Percentiles rank a stretch among this genome's conserved stretches.
Evolutionary conservation across 2,113 vertebrate genomes (phyloP).

Genomic region (Hystrix cristata): DNA sequence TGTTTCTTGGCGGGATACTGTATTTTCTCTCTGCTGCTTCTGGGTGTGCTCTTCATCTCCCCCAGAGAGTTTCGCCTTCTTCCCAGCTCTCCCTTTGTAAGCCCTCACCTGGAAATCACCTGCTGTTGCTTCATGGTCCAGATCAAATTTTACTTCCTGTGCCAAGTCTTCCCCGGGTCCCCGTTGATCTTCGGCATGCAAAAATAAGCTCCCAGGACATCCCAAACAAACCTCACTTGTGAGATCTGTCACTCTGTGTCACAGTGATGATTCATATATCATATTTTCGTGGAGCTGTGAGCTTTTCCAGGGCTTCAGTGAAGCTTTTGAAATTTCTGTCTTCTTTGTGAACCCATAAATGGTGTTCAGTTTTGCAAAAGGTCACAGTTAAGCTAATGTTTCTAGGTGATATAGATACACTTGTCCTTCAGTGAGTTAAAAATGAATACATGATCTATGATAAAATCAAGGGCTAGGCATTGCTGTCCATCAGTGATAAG

Average conservation of each 20-base stretch:
- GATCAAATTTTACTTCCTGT: constrained; percentile 10
- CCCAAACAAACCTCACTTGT: background rate
- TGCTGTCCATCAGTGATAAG: background rate
- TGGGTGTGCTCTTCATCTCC: background rate
- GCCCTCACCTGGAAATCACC: constrained; percentile 9
- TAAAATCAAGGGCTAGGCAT: background rate
- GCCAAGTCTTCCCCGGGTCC: background rate
- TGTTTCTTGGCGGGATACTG: background rate
- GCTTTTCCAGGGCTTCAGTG: background rate
- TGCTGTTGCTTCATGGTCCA: background rate
- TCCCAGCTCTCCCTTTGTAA: background rate
- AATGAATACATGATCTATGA: background rate
- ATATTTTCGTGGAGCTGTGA: background rate
- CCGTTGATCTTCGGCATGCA: background rate
- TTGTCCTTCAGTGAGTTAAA: constrained; percentile 26
- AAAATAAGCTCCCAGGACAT: background rate
- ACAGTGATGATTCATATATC: background rate
- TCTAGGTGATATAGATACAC: background rate
- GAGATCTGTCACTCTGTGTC: background rate
- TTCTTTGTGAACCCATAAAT: background rate
- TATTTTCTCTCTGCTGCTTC: background rate
- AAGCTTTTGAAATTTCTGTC: constrained; percentile 11
- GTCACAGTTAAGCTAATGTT: constrained; percentile 36
- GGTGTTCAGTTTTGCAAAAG: constrained; percentile 27
- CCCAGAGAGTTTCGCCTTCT: background rate